Conservation (phyloP, 2,888 invertebrate genomes). For the Aelia acuminata region DNA sequence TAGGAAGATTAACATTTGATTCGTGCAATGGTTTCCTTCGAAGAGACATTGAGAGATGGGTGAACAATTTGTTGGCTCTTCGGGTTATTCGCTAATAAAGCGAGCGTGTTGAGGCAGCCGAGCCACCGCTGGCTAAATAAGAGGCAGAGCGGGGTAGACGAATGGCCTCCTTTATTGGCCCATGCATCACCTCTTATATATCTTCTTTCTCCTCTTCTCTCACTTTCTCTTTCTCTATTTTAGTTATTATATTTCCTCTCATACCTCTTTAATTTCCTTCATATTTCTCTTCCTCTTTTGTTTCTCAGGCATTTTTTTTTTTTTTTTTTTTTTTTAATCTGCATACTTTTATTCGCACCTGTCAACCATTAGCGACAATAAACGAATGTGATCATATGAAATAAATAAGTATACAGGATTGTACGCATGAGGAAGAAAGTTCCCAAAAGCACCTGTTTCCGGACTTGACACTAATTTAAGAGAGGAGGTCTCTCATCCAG, state of each 20-base stretch:
- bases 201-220: not conserved
- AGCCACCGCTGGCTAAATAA: slow-evolving; percentile 39
- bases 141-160: not conserved
- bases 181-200: slow-evolving; percentile 5
- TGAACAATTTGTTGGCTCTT: slow-evolving; percentile 3
- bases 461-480: too few species aligned
- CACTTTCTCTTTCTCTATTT: not conserved
- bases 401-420: too few species aligned
- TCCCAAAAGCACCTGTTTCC: too few species aligned
- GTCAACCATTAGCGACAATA: too few species aligned
- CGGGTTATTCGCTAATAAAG: slow-evolving; percentile 44
- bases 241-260: not conserved
- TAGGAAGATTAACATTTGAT: slow-evolving; percentile 29
- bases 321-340: too few species aligned
- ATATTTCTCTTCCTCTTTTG: not conserved
- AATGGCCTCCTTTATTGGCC: slow-evolving; percentile 26
- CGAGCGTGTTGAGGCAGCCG: too few species aligned
- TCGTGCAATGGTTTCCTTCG: not conserved
- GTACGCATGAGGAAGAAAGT: too few species aligned
- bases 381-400: too few species aligned
- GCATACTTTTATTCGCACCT: too few species aligned
- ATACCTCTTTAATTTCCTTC: not conserved
- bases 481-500: too few species aligned
- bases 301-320: not conserved
- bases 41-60: slow-evolving; percentile 6